A percentile compares a stretch with the other conserved stretches of the same genome.
Evolutionary conservation across 2,888 invertebrate genomes (phyloP).

Genomic region (Listrodromus nycthemerus): DNA sequence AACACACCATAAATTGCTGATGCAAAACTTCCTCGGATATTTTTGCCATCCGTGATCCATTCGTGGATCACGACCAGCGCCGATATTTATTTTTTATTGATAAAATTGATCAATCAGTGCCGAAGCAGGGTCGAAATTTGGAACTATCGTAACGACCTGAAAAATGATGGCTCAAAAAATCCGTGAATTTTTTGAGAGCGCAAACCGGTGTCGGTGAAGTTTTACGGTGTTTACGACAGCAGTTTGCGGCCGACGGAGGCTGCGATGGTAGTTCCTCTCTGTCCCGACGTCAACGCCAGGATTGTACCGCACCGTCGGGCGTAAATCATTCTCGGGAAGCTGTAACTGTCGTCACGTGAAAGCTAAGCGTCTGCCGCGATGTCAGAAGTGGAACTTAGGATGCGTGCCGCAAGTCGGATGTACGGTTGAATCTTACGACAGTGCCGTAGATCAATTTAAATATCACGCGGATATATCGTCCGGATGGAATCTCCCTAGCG

Average conservation of each 20-base stretch:
- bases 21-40: too few relatives aligned
- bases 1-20: too few relatives aligned
- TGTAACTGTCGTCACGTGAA: conserved; percentile 69
- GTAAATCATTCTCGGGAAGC: conserved; percentile 66
- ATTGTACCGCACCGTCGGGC: conserved; percentile 54
- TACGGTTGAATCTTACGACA: conserved; percentile 47
- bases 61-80: too few relatives aligned
- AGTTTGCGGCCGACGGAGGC: background rate
- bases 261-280: conserved; percentile 37
- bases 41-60: too few relatives aligned
- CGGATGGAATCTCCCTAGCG: conserved; percentile 3
- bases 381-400: conserved; percentile 58
- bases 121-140: too few relatives aligned
- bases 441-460: conserved; percentile 64
- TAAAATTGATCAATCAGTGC: too few relatives aligned
- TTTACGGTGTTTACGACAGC: background rate
- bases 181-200: too few relatives aligned
- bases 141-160: too few relatives aligned
- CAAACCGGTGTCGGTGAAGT: background rate
- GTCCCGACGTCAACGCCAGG: conserved; percentile 59
- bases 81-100: too few relatives aligned
- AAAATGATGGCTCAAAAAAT: too few relatives aligned
- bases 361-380: conserved; percentile 64
- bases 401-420: conserved; percentile 24
- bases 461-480: conserved; percentile 51